A percentile compares a stretch with the other conserved stretches of the same genome.
These are phyloP conservation scores for Xestobium rufovillosum DNA, from an alignment of 2,888 invertebrate species.

Conservation along the genomic window DNA sequence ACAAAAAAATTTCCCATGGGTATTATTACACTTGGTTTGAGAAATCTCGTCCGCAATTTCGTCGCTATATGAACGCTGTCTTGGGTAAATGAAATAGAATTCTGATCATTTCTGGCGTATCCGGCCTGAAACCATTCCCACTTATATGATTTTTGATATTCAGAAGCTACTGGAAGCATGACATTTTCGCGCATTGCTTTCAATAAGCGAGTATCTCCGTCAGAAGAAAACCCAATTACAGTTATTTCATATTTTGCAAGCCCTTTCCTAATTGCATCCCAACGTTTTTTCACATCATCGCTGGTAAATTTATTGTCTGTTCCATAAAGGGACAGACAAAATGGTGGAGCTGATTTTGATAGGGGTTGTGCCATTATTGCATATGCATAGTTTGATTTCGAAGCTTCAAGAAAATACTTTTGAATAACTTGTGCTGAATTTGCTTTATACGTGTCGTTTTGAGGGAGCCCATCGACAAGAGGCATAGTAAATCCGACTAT, in stretches of 20 bases:
- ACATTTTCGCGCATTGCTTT: slow-evolving; percentile 13
- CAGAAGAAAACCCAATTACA: slow-evolving; percentile 16
- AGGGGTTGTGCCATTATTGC: slow-evolving; percentile 21
- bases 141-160: not conserved
- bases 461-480: slow-evolving; percentile 17
- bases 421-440: slow-evolving; percentile 12
- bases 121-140: slow-evolving; percentile 1
- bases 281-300: slow-evolving; percentile 19
- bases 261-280: slow-evolving; percentile 15
- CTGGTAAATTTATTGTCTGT: slow-evolving; percentile 22
- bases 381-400: slow-evolving; percentile 17
- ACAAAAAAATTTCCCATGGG: slow-evolving; percentile 13
- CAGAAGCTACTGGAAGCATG: slow-evolving; percentile 1
- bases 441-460: slow-evolving; percentile 9
- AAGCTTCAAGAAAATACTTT: slow-evolving; percentile 12
- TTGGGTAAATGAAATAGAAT: slow-evolving; percentile 8
- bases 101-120: not conserved
- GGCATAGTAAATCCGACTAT: slow-evolving; percentile 25
- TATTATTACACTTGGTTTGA: slow-evolving; percentile 11
- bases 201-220: slow-evolving; percentile 14
- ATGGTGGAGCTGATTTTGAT: slow-evolving; percentile 16
- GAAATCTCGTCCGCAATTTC: slow-evolving; percentile 16
- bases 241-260: slow-evolving; percentile 13
- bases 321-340: slow-evolving; percentile 21
- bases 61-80: slow-evolving; percentile 17